Evolutionary conservation across 2,113 vertebrate species (phyloP).

Genomic region (Lipophrys pholis): DNA sequence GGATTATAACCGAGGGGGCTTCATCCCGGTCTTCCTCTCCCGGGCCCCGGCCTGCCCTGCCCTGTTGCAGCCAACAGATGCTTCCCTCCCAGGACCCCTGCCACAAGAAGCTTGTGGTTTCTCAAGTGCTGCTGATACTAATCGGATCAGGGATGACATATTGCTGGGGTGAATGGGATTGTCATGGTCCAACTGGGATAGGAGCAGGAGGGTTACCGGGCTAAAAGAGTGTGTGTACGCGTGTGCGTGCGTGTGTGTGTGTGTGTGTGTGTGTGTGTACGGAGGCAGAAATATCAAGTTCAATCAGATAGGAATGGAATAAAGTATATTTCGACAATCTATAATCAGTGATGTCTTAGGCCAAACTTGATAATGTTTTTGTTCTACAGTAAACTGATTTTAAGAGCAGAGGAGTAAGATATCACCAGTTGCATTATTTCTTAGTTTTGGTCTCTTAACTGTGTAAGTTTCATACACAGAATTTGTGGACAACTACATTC

Average conservation of each 20-base stretch:
- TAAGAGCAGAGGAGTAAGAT: too few relatives aligned
- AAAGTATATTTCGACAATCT: too few relatives aligned
- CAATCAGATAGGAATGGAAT: too few relatives aligned
- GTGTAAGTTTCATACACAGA: too few relatives aligned
- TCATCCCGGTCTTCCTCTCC: slow-evolving; percentile 13
- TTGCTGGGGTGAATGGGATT: slow-evolving; percentile 87
- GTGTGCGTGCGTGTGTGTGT: slow-evolving; percentile 15
- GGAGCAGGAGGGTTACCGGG: slow-evolving; percentile 40
- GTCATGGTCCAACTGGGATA: slow-evolving; percentile 81
- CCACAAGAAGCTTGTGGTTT: slow-evolving; percentile 77
- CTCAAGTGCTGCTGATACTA: slow-evolving; percentile 91
- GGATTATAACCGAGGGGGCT: slow-evolving; percentile 42
- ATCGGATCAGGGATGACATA: slow-evolving; percentile 92
- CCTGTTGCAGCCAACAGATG: slow-evolving; percentile 71
- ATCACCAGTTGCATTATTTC: too few relatives aligned
- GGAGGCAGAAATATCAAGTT: too few relatives aligned
- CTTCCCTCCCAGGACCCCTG: slow-evolving; percentile 66
- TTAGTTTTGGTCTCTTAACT: too few relatives aligned
- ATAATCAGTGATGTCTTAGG: too few relatives aligned
- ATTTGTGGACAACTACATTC: too few relatives aligned
- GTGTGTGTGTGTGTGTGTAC: slow-evolving; percentile 4
- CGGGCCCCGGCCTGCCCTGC: slow-evolving; percentile 5
- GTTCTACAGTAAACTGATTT: too few relatives aligned
- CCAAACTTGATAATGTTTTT: too few relatives aligned
- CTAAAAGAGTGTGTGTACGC: slow-evolving; percentile 18